Evolutionary conservation across 2,888 invertebrate genomes (phyloP).

Genomic region (Scaptomyza tumidula): DNA sequence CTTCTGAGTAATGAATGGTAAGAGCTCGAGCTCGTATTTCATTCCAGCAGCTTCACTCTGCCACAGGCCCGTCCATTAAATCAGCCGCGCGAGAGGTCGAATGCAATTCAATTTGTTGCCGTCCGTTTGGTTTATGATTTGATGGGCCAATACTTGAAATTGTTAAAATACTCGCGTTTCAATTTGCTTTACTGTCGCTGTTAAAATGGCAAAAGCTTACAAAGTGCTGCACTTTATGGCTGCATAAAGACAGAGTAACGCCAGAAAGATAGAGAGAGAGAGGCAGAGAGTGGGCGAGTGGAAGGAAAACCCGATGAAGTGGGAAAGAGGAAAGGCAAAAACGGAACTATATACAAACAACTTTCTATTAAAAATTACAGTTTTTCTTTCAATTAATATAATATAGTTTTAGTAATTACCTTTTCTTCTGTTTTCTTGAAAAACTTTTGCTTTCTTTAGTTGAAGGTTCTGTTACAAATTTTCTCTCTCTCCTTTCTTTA

Average conservation of each 20-base stretch:
- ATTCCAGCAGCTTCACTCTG: slow-evolving; percentile 16
- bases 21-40: slow-evolving; percentile 41
- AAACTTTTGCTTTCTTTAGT: background rate
- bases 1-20: slow-evolving; percentile 51
- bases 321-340: background rate
- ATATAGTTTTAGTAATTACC: background rate
- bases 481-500: background rate
- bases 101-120: slow-evolving; percentile 75
- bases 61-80: slow-evolving; percentile 31
- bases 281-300: background rate
- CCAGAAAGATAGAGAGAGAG: too few species aligned
- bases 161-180: slow-evolving; percentile 40
- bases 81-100: slow-evolving; percentile 6
- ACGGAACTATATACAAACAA: background rate
- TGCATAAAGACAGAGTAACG: slow-evolving; percentile 30
- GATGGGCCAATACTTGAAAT: slow-evolving; percentile 47
- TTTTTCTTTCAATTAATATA: background rate
- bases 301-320: background rate
- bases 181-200: slow-evolving; percentile 52
- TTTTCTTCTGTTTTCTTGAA: background rate
- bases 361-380: background rate
- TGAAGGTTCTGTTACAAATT: background rate
- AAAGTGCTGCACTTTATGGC: slow-evolving; percentile 40
- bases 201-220: slow-evolving; percentile 45
- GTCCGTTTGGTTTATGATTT: slow-evolving; percentile 51